Percentiles rank a stretch among this genome's conserved stretches.
Evolutionary conservation across 2,113 vertebrate genomes (phyloP).

Genomic region (Nothobranchius furzeri): DNA sequence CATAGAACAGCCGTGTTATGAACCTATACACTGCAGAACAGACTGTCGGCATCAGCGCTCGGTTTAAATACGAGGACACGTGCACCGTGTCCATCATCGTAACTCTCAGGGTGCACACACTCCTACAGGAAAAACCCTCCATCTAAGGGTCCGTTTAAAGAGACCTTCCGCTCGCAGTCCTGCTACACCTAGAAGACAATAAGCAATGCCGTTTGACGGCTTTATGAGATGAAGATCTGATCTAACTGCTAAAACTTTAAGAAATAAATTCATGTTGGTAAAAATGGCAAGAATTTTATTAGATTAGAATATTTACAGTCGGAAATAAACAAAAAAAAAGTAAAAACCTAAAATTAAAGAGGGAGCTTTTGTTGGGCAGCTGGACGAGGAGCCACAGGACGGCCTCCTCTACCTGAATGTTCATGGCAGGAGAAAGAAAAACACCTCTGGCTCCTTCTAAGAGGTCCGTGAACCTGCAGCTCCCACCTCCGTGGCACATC

Average conservation of each 20-base stretch:
- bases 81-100: neutral
- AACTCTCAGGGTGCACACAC: neutral
- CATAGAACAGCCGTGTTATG: slow-evolving; percentile 14
- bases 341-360: slow-evolving; percentile 15
- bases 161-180: too few species aligned
- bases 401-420: slow-evolving; percentile 32
- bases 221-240: too few species aligned
- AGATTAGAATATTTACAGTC: slow-evolving; percentile 57
- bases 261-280: too few species aligned
- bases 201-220: too few species aligned
- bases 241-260: too few species aligned
- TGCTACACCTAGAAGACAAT: too few species aligned
- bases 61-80: slow-evolving; percentile 27
- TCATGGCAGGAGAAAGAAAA: slow-evolving; percentile 27
- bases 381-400: slow-evolving; percentile 14
- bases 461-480: slow-evolving; percentile 43
- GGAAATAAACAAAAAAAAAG: slow-evolving; percentile 26
- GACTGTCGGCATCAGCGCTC: slow-evolving; percentile 28
- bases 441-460: slow-evolving; percentile 43
- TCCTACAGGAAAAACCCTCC: neutral
- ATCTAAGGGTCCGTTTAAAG: too few species aligned
- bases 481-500: slow-evolving; percentile 57
- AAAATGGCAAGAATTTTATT: slow-evolving; percentile 54
- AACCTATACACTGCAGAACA: slow-evolving; percentile 24
- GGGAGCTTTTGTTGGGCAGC: slow-evolving; percentile 7